Evolutionary conservation across 2,113 vertebrate species (phyloP), one percentile per base, ranked within the genome.

Genomic region (Oryzias woworae): DNA sequence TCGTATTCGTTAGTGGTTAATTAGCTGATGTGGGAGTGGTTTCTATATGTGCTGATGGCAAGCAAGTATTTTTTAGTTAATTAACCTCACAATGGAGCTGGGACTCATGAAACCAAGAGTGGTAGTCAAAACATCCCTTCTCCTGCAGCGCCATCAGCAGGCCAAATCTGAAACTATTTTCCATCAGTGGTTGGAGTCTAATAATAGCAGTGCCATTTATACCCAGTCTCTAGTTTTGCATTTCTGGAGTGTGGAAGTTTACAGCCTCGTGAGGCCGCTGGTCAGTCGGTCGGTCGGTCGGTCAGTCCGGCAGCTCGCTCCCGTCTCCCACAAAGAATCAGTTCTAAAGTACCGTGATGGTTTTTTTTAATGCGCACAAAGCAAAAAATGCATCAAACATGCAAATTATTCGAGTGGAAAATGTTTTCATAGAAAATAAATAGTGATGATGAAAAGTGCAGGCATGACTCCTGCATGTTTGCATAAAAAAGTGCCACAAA

Each of bases 361-460:
- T 4, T 68, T 79, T 81, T 31, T 66, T 79, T 80, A 26, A 75
- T 56, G 71, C 73, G 86, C 65, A 81, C 68, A 77, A 72, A 67
- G 58, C 52, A 83, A 78, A 55, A 54, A 17, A 26, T 20, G 62
- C 53, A 71, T 53, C 13, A 53, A 26, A 20, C 20, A 20, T 75
- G 55, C 55, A 51, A 20, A 74, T 45, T 72, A 60, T 73, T 57
- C 50, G 69, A 10, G 60, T 59, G 48, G 47, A 46, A 77, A 71
- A 68, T 63, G 73, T 84, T 84, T 84, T 86, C 78, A 83, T 74
- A 69, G 73, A 88, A 88, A 90, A 89, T 84, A 88, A 85, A 87
- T 86, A 77, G 23, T 66, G 73, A 66, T 78, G 55, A 62, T 67
- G 49, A 16, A 57, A 67, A 63, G 63, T 31, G 57, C 58, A 60